Conservation (phyloP, 2,113 vertebrate genomes). For the Rhynchomys soricoides region DNA sequence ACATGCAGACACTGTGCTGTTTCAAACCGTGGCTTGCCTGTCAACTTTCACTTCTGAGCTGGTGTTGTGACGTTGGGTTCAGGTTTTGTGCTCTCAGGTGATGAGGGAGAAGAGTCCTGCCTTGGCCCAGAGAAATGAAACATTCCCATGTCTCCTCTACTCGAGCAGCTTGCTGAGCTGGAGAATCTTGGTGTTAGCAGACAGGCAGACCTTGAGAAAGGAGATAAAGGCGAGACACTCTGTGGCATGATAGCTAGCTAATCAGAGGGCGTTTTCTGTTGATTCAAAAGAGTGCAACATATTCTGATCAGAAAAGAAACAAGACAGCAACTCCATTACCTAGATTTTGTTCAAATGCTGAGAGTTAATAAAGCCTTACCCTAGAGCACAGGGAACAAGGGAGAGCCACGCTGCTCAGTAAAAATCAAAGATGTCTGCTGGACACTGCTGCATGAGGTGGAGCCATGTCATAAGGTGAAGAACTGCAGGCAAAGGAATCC, state of each 20-base stretch:
- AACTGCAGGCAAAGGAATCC: slow-evolving; percentile 72
- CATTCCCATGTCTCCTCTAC: not conserved
- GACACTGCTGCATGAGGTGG: slow-evolving; percentile 50
- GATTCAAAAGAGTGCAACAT: slow-evolving; percentile 60
- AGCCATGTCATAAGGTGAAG: slow-evolving; percentile 74
- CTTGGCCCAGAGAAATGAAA: slow-evolving; percentile 20
- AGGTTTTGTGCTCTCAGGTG: slow-evolving; percentile 4
- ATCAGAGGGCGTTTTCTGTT: slow-evolving; percentile 47
- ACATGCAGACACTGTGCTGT: not conserved
- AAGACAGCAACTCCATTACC: slow-evolving; percentile 61
- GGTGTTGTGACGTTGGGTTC: not conserved
- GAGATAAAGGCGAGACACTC: not conserved
- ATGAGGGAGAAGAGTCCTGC: not conserved
- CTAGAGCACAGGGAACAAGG: slow-evolving; percentile 70
- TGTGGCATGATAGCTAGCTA: not conserved
- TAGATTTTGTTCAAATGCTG: slow-evolving; percentile 80
- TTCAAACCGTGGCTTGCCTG: not conserved
- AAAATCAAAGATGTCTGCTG: slow-evolving; percentile 69
- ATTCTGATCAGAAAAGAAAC: slow-evolving; percentile 57
- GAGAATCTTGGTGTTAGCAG: not conserved
- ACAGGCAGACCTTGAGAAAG: not conserved
- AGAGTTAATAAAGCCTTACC: slow-evolving; percentile 81
- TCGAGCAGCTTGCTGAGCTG: not conserved
- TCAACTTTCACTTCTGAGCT: slow-evolving; percentile 12
- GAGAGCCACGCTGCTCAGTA: slow-evolving; percentile 74